Conservation (phyloP, 1,140 invertebrate genomes). For the Parapsyche elsis region DNA sequence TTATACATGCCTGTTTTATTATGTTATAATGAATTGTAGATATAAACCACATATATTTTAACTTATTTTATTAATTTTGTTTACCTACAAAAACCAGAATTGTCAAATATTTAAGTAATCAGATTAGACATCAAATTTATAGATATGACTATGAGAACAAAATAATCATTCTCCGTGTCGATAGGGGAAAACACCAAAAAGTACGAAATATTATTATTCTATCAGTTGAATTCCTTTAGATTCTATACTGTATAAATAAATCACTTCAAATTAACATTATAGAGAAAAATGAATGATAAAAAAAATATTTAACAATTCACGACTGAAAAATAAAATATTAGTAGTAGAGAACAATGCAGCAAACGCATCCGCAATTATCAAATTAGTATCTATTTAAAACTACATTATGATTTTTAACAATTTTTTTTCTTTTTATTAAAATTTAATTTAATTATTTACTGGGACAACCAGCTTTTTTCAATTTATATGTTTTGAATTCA, state of each 20-base stretch:
- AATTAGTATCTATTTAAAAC: too few species aligned
- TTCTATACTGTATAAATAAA: neutral
- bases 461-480: neutral
- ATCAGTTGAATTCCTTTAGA: too few species aligned
- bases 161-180: too few species aligned
- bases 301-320: slow-evolving; percentile 16
- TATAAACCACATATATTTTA: neutral
- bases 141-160: too few species aligned
- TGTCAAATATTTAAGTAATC: slow-evolving; percentile 15
- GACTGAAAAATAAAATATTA: slow-evolving; percentile 21
- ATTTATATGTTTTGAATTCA: neutral
- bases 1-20: neutral
- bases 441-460: slow-evolving; percentile 9
- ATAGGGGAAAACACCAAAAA: too few species aligned
- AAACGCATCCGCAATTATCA: slow-evolving; percentile 8
- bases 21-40: neutral
- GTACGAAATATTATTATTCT: too few species aligned
- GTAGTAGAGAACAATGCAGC: neutral
- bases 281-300: neutral
- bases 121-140: too few species aligned
- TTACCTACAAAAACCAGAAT: slow-evolving; percentile 20
- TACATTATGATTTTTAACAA: too few species aligned
- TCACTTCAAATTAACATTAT: too few species aligned
- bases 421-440: neutral
- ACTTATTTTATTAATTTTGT: neutral